phyloP scores from a whole-genome alignment of 1,140 invertebrate species.

The Steinernema khuongi region DNA sequence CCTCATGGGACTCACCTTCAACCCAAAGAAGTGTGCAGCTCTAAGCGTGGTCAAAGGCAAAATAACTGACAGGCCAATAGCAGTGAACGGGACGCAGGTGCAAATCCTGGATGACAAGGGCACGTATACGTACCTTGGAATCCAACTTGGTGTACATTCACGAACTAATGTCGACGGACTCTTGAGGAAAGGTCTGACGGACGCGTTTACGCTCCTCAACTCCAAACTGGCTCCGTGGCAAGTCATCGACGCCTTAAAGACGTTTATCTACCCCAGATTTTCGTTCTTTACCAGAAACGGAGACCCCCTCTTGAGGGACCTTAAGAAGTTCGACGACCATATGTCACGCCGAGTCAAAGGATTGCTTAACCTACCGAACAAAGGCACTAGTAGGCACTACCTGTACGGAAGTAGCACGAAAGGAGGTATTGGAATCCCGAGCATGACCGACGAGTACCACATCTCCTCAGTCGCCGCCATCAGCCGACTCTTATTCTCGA shows the following conservation, averaged over 20 bases:
- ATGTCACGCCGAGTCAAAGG: neutral
- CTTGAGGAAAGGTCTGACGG: neutral
- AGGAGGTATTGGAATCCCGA: neutral
- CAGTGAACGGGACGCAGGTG: neutral
- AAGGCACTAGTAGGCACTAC: neutral
- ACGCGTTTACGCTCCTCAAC: neutral
- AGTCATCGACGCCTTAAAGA: neutral
- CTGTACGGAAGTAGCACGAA: neutral
- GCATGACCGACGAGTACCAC: neutral
- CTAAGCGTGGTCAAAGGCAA: neutral
- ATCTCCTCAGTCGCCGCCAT: neutral
- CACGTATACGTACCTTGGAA: neutral
- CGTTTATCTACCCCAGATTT: neutral
- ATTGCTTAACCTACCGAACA: neutral
- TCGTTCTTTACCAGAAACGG: too few relatives aligned
- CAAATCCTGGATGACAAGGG: neutral
- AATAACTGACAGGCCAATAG: neutral
- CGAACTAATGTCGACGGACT: neutral
- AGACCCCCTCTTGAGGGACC: neutral
- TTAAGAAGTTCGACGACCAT: neutral
- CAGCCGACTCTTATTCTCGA: neutral
- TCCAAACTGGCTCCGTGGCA: neutral
- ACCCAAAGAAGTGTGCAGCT: neutral
- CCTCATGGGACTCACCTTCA: neutral
- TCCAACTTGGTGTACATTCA: neutral